Conservation (phyloP, 1,140 invertebrate genomes). For the Saccostrea echinata region DNA sequence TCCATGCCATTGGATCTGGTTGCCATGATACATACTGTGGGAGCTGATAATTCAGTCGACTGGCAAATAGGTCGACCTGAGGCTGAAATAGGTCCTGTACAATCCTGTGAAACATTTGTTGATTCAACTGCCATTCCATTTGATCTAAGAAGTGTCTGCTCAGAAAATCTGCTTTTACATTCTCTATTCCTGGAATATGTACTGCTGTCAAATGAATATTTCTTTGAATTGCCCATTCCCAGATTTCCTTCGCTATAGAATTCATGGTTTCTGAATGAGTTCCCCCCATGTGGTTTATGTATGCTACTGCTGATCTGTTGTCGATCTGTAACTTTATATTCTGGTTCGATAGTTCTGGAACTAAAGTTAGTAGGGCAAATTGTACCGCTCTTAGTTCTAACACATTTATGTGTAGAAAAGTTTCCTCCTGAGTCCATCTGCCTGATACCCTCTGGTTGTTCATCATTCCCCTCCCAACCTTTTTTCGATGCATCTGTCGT, state of each 20-base stretch:
- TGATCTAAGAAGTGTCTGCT: constrained; percentile 37
- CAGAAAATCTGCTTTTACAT: constrained; percentile 46
- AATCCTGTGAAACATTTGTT: constrained; percentile 43
- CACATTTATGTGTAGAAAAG: constrained; percentile 32
- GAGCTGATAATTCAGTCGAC: constrained; percentile 49
- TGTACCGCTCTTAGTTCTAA: constrained; percentile 34
- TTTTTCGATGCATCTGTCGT: constrained; percentile 44
- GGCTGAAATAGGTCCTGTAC: constrained; percentile 19
- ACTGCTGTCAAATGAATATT: constrained; percentile 43
- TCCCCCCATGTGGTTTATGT: constrained; percentile 45
- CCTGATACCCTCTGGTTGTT: constrained; percentile 11
- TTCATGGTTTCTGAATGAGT: constrained; percentile 31
- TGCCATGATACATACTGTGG: constrained; percentile 44
- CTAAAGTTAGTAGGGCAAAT: constrained; percentile 39
- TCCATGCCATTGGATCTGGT: constrained; percentile 47
- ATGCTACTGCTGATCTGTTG: constrained; percentile 50
- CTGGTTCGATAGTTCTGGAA: constrained; percentile 3
- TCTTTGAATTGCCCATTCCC: constrained; percentile 37
- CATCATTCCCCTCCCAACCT: constrained; percentile 47
- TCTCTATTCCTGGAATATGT: constrained; percentile 44
- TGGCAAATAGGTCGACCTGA: constrained; percentile 57
- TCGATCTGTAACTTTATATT: constrained; percentile 42
- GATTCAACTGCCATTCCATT: constrained; percentile 55
- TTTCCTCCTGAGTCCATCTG: constrained; percentile 15
- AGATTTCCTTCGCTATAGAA: constrained; percentile 23